A percentile compares a stretch with the other conserved stretches of the same genome.
Conservation (phyloP, 2,797 vertebrate species). For the Chelmon rostratus region DNA sequence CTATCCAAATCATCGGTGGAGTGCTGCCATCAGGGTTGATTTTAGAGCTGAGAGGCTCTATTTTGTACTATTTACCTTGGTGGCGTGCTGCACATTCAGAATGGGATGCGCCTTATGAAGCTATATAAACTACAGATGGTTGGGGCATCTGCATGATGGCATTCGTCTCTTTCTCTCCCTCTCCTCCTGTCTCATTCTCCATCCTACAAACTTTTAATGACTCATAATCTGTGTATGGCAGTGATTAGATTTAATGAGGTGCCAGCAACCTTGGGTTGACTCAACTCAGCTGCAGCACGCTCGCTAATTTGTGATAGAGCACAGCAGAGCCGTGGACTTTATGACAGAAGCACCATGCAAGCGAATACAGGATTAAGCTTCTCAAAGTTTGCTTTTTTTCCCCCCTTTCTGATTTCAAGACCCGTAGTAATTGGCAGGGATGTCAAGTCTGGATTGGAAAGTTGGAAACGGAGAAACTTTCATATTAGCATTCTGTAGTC, state of each 20-base stretch:
- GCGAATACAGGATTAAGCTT: slow-evolving; percentile 40
- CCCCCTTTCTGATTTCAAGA: slow-evolving; percentile 21
- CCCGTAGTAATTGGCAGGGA: slow-evolving; percentile 41
- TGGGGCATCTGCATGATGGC: slow-evolving; percentile 52
- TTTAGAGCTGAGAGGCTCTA: slow-evolving; percentile 37
- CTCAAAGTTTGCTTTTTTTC: background rate
- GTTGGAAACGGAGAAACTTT: slow-evolving; percentile 43
- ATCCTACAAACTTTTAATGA: slow-evolving; percentile 73
- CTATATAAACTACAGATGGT: slow-evolving; percentile 52
- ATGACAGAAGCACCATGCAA: slow-evolving; percentile 29
- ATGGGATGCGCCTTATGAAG: slow-evolving; percentile 22
- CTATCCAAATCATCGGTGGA: slow-evolving; percentile 49
- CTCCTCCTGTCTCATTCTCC: slow-evolving; percentile 48
- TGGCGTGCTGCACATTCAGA: slow-evolving; percentile 26
- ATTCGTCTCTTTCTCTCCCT: slow-evolving; percentile 31
- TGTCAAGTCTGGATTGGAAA: slow-evolving; percentile 33
- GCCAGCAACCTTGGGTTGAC: slow-evolving; percentile 69
- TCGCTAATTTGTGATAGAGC: slow-evolving; percentile 50
- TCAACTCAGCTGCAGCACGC: slow-evolving; percentile 44
- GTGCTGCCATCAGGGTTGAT: slow-evolving; percentile 51
- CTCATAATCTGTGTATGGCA: slow-evolving; percentile 63
- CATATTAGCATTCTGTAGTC: slow-evolving; percentile 41
- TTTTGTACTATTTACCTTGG: slow-evolving; percentile 44
- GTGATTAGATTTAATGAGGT: slow-evolving; percentile 76
- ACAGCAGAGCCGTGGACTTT: slow-evolving; percentile 16